Evolutionary conservation across 2,888 invertebrate species (phyloP).

Genomic region (Alitta virens): DNA sequence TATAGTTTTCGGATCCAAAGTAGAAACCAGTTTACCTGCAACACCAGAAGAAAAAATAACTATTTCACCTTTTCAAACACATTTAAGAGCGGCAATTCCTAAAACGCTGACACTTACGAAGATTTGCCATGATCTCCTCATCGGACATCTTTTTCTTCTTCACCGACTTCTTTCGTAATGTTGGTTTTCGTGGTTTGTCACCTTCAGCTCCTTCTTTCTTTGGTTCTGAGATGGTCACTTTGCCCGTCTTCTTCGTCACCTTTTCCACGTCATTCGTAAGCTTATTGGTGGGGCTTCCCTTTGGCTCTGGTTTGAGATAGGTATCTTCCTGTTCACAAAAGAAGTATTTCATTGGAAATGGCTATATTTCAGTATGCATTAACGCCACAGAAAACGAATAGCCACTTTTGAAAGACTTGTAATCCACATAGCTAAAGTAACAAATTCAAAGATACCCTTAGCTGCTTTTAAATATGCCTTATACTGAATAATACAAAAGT

Average conservation of each 20-base stretch:
- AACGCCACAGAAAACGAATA: too few relatives aligned
- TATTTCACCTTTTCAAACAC: neutral
- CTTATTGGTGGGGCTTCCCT: too few relatives aligned
- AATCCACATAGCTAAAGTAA: too few relatives aligned
- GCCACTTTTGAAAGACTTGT: too few relatives aligned
- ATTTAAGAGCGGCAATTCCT: neutral
- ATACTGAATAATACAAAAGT: too few relatives aligned
- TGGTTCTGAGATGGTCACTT: conserved; percentile 11
- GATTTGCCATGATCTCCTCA: conserved; percentile 74
- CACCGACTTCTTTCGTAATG: conserved; percentile 14
- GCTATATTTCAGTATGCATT: too few relatives aligned
- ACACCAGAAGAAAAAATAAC: conserved; percentile 6
- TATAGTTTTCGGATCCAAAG: conserved; percentile 28
- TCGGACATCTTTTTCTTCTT: conserved; percentile 74
- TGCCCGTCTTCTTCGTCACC: conserved; percentile 5
- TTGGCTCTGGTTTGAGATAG: too few relatives aligned
- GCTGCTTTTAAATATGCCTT: too few relatives aligned
- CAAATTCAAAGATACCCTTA: too few relatives aligned
- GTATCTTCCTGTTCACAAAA: too few relatives aligned
- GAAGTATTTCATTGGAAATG: too few relatives aligned
- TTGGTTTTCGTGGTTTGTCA: conserved; percentile 5
- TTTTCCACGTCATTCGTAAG: conserved; percentile 3
- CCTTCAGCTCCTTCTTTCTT: conserved; percentile 7
- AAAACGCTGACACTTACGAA: conserved; percentile 58
- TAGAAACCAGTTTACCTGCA: conserved; percentile 22